Evolutionary conservation across 2,888 invertebrate genomes (phyloP), one percentile per base, ranked within the genome.

Genomic region (Ganaspis brasiliensis): DNA sequence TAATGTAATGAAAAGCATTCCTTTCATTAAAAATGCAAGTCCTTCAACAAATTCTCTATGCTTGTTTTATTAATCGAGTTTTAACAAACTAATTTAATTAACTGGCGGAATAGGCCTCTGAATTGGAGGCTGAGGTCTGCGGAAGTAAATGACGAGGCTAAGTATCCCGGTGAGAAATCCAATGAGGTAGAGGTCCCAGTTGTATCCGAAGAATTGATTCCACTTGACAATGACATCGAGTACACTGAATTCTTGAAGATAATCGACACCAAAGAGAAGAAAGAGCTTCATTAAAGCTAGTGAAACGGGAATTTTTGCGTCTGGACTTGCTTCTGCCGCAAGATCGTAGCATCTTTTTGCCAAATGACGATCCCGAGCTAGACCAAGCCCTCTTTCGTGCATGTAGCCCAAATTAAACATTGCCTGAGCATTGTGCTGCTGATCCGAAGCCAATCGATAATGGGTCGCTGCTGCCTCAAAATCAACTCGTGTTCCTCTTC

Each of bases 331-430:
- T 91, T 98, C 97, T 0, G 97, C 97, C 0, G 99, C 98, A 91
- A 97, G 94, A 93, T 99, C 99, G 92, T 99, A 99, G 91, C 97
- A 97, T 31, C 99, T 94, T 92, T 99, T 99, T 31, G 99, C 99
- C 77, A 99, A 93, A 93, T 99, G 98, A 88, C 98, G 95, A 93
- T 99, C 96, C 74, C 93, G 94, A 8, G 94, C 93, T 92, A 99
- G 95, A 8, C 99, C 99, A 26, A 99, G 93, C 0, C 99, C 99
- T 84, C 97, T 96, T 92, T 99, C 99, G 92, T 99, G 99, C 99
- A 99, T 99, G 92, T 99, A 99, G 26, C 98, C 99, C 81, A 99
- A 94, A 93, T 99, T 99, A 92, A 99, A 99, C 95, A 99, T 98
- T 4, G 99, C 99, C 91, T 99, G 98, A 0, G 99, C 98, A 91